Base-by-base conservation (phyloP, 2,888 invertebrate genomes). In the Dendrolimus houi region DNA sequence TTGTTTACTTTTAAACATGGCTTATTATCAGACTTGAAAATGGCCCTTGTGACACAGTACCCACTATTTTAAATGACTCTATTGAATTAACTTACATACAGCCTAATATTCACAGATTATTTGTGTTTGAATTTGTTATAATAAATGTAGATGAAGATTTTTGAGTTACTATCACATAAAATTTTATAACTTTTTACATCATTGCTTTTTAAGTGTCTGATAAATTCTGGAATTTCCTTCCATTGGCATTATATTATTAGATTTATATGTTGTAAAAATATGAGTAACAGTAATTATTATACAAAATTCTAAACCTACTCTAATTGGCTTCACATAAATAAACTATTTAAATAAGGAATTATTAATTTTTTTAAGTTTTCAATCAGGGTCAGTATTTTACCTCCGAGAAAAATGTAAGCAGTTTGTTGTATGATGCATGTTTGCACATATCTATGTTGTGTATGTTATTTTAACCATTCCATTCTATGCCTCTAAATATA, bases 391-490 rank as follows among this genome's bases (percentile, higher is more conserved):
- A 57, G 69, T 68, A 60, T 69, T 64, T 66, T 53, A 62, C 68
- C 62, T 64, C 69, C 64, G 59, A 64, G 62, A 60, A 61, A 67
- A 65, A 56, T 59, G 81, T 82, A 82, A 83, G 83, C 70, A 69
- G 62, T 65, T 67, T 66, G 57, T 55, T 60, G 62, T 69, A 59
- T 63, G 57, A 60, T 69, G 70, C 71, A 75, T 77, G 80, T 63
- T 58, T 54, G 55, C 54, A 59, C 64, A 67, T 29, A 29, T 47
- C 2, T 47, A 12, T 47, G 12, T 47, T 47, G 12, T 47, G 47
- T 47, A 9, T 12, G 29, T 12, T 47, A 47, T 8, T 9, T 47
- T 10, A 47, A 47, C 47, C 47, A 47, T 47, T 47, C 47, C 12
- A 47, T 47, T 47, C 6, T 47, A 10, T 47, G 7, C 0, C 1